Base-by-base conservation (phyloP, 1,140 invertebrate genomes). In the Lepidurus apus region DNA sequence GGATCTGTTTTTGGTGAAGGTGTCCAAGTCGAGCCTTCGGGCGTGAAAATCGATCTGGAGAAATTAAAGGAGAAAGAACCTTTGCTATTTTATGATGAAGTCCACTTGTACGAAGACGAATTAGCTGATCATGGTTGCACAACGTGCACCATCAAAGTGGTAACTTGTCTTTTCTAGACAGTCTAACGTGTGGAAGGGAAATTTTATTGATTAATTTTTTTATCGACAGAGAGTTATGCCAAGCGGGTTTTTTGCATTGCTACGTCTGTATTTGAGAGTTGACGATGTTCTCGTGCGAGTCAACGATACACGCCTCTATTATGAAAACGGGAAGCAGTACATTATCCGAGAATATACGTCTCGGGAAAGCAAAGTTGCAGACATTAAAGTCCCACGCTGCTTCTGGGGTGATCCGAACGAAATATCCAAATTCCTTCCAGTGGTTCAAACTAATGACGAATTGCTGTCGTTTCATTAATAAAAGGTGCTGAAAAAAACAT, bases 21-120 rank as follows among this genome's bases (percentile, higher is more conserved):
- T 11, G 87, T 91, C 82, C 82, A 85, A 73, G 77, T 89, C 43
- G 85, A 79, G 43, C 81, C 87, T 79, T 94, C 95, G 8, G 87
- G 89, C 26, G 92, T 95, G 84, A 87, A 88, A 81, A 95, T 99
- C 73, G 90, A 99, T 86, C 88, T 97, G 80, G 93, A 98, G 81
- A 92, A 95, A 83, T 86, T 99, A 26, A 97, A 94, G 86, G 87
- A 90, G 80, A 91, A 91, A 83, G 97, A 99, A 79, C 91, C 93
- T 84, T 99, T 99, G 79, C 84, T 96, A 0, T 99, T 98, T 85
- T 99, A 96, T 86, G 91, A 95, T 81, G 95, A 98, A 85, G 86
- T 99, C 44, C 91, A 93, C 34, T 86, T 99, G 2, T 99, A 95
- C 88, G 98, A 99, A 87, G 98, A 99, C 88, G 98, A 99, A 86